A percentile compares a stretch with the other conserved stretches of the same genome.
Conservation (phyloP, 2,888 invertebrate genomes). For the Dascillus cervinus region DNA sequence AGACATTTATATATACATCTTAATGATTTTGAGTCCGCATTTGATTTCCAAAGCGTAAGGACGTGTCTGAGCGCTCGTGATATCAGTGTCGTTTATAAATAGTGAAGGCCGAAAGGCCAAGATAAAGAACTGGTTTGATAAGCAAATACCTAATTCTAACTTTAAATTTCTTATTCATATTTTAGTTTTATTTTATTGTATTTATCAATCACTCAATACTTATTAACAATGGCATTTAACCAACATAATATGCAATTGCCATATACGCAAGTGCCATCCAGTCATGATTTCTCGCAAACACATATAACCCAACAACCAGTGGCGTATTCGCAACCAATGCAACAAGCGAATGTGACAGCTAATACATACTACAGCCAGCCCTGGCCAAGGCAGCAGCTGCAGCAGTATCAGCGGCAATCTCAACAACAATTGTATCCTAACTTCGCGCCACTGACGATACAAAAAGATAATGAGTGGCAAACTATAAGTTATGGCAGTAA, state of each 20-base stretch:
- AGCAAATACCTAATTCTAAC: constrained; percentile 4
- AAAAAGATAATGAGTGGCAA: no score
- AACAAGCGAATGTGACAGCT: no score
- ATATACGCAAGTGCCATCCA: constrained; percentile 2
- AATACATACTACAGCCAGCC: constrained; percentile 3
- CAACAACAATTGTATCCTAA: constrained; percentile 1
- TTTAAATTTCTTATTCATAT: no score
- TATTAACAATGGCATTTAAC: constrained; percentile 3
- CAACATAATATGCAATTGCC: no score
- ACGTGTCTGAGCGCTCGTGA: no score
- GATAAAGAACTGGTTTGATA: constrained; percentile 2
- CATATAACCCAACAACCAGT: no score
- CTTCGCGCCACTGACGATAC: not conserved
- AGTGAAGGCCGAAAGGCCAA: constrained; percentile 3
- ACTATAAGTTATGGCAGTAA: no score
- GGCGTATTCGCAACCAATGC: no score
- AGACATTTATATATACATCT: no score
- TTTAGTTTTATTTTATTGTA: constrained; percentile 1
- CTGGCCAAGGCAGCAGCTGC: constrained; percentile 1
- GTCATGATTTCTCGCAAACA: constrained; percentile 3
- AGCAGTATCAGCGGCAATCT: constrained; percentile 1
- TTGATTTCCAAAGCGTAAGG: no score
- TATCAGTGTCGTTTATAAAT: constrained; percentile 2
- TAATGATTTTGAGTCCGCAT: no score
- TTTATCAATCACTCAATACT: constrained; percentile 3